Conservation (phyloP, 2,888 invertebrate genomes). For the Leistus spinibarbis region DNA sequence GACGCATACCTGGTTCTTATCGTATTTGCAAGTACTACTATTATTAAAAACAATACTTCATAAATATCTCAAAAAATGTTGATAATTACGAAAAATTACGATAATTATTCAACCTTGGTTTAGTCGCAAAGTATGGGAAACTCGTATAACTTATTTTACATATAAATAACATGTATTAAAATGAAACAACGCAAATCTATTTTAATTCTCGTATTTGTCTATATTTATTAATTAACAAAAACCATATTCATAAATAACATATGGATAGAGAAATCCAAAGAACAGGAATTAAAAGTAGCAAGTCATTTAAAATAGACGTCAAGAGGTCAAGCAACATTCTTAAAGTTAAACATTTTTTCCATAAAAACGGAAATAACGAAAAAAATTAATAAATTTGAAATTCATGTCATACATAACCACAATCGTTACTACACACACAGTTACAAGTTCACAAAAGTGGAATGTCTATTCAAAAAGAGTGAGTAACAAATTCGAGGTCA, state of each 20-base stretch:
- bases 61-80: background rate
- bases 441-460: background rate
- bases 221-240: background rate
- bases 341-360: background rate
- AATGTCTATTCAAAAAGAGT: background rate
- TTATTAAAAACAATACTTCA: background rate
- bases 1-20: background rate
- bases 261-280: background rate
- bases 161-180: background rate
- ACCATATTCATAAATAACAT: background rate
- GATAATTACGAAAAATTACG: background rate
- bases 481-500: constrained; percentile 1
- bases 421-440: background rate
- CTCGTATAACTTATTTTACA: background rate
- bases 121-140: background rate
- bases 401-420: background rate
- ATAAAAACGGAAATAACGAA: background rate
- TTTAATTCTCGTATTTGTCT: background rate
- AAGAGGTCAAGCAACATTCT: too few relatives aligned
- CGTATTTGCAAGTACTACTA: too few relatives aligned
- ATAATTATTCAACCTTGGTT: background rate
- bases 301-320: background rate
- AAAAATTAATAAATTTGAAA: background rate
- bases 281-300: background rate
- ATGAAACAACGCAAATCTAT: too few relatives aligned